Conservation (phyloP, 2,113 vertebrate genomes). For the Zapornia atra region DNA sequence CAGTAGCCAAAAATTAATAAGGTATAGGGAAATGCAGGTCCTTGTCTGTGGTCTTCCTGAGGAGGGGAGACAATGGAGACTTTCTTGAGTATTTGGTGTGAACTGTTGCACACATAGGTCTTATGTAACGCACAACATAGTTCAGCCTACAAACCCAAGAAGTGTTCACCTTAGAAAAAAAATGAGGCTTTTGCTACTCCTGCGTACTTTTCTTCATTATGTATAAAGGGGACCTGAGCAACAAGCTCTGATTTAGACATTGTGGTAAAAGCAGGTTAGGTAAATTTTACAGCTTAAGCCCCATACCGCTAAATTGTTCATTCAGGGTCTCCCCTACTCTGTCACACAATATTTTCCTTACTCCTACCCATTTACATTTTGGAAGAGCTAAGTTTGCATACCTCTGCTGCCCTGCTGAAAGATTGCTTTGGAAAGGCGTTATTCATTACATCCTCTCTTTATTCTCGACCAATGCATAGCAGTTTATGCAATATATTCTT, state of each 20-base stretch:
- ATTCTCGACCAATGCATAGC: background rate
- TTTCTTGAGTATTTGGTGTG: background rate
- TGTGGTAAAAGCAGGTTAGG: background rate
- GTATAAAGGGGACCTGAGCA: background rate
- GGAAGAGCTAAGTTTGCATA: background rate
- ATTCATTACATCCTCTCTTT: background rate
- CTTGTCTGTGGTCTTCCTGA: background rate
- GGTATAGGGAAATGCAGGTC: background rate
- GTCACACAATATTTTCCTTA: background rate
- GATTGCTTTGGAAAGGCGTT: background rate
- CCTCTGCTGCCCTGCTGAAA: background rate
- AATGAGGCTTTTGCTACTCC: background rate
- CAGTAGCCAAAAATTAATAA: background rate
- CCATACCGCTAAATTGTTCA: background rate
- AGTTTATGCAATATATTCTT: constrained; percentile 34
- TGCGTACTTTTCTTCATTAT: background rate
- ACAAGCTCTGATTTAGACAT: background rate
- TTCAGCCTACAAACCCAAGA: background rate
- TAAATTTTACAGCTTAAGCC: background rate
- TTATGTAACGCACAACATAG: background rate
- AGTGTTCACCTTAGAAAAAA: background rate
- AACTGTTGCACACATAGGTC: background rate
- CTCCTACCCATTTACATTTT: background rate
- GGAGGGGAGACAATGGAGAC: background rate
- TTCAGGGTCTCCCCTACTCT: background rate